These are phyloP conservation scores for Mycteria americana DNA, from an alignment of 2,797 vertebrate species.

Conservation along the genomic window DNA sequence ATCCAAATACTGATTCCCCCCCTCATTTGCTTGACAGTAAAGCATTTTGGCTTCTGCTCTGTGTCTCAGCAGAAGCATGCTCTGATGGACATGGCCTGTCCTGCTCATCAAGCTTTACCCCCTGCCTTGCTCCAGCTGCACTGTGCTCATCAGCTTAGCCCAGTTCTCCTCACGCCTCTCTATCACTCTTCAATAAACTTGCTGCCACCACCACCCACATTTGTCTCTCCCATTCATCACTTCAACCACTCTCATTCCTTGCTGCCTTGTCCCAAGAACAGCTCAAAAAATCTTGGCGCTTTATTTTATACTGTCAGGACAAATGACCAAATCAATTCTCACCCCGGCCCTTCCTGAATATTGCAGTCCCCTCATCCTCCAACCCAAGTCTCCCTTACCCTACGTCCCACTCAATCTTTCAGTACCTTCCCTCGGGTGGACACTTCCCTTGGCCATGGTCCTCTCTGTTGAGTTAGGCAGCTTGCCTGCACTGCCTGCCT, in stretches of 20 bases:
- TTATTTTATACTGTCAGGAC: neutral
- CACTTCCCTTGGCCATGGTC: neutral
- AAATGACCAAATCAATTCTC: neutral
- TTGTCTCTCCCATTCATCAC: neutral
- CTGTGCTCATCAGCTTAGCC: neutral
- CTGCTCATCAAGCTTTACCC: neutral
- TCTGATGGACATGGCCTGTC: neutral
- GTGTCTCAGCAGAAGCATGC: neutral
- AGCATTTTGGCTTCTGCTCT: neutral
- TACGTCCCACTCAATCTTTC: neutral
- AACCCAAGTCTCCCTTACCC: fast-evolving
- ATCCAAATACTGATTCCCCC: neutral
- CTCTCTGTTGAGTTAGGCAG: neutral
- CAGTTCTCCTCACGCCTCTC: neutral
- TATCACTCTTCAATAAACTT: neutral
- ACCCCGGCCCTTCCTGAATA: neutral
- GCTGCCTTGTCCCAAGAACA: neutral
- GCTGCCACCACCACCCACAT: fast-evolving
- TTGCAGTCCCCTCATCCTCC: neutral
- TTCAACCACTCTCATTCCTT: neutral
- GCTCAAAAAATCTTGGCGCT: neutral
- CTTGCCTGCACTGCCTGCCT: neutral
- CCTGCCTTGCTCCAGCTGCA: neutral
- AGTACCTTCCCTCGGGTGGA: neutral
- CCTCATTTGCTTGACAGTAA: neutral